phyloP scores from a whole-genome alignment of 1,140 invertebrate species.

The Sminthurides bifidus region DNA sequence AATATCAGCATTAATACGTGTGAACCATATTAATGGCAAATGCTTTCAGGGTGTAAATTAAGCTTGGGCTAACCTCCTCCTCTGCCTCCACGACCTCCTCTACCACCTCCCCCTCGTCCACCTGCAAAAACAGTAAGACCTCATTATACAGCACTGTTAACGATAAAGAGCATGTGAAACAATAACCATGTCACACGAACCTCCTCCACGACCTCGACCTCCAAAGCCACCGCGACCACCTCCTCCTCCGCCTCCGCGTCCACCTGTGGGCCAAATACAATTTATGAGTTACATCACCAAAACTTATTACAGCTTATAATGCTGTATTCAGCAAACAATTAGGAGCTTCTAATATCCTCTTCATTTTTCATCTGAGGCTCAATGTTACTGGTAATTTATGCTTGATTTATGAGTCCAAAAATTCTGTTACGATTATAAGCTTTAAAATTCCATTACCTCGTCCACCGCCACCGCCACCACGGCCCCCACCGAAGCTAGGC shows the following conservation, averaged over 20 bases:
- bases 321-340: too few relatives aligned
- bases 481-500: conserved; percentile 11
- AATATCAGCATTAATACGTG: conserved; percentile 16
- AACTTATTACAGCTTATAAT: too few relatives aligned
- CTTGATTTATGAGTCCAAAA: too few relatives aligned
- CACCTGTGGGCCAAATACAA: conserved; percentile 9
- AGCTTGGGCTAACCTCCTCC: conserved; percentile 24
- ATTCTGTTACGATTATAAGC: too few relatives aligned
- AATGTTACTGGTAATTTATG: too few relatives aligned
- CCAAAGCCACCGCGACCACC: neutral
- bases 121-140: conserved; percentile 33
- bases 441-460: conserved; percentile 9
- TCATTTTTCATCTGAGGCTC: too few relatives aligned
- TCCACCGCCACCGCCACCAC: conserved; percentile 13
- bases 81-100: conserved; percentile 37
- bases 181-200: neutral
- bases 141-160: neutral
- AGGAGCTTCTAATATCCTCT: too few relatives aligned
- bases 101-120: conserved; percentile 36
- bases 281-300: too few relatives aligned
- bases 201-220: conserved; percentile 33
- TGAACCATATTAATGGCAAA: neutral
- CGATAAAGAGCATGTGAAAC: neutral
- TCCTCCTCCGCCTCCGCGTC: conserved; percentile 5
- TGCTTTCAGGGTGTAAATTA: neutral